A percentile compares a stretch with the other conserved stretches of the same genome.
Conservation (phyloP, 2,113 vertebrate species). For the Nestor notabilis region DNA sequence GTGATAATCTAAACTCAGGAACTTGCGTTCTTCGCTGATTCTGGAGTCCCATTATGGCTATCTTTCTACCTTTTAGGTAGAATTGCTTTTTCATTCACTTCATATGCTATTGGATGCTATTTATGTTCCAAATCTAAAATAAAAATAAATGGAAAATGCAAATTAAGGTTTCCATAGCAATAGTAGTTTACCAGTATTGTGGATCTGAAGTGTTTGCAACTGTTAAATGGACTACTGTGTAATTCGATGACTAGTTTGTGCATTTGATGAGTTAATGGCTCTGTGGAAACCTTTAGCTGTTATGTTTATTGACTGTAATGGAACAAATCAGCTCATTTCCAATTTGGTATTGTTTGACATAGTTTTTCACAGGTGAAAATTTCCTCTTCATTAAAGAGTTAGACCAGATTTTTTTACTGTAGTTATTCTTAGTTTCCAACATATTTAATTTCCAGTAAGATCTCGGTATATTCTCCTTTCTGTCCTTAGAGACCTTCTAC, state of each 20-base stretch:
- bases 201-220: neutral
- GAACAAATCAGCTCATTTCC: neutral
- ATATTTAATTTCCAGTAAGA: neutral
- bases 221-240: neutral
- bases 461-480: neutral
- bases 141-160: neutral
- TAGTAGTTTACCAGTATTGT: neutral
- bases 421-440: neutral
- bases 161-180: neutral
- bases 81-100: neutral
- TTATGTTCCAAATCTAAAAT: neutral
- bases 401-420: neutral
- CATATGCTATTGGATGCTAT: neutral
- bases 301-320: neutral
- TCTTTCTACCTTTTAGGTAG: neutral
- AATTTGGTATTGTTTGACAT: neutral
- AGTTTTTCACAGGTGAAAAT: neutral
- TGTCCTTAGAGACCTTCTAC: neutral
- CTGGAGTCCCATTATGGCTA: neutral
- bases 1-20: neutral
- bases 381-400: neutral
- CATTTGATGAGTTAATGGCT: neutral
- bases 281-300: neutral
- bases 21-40: neutral
- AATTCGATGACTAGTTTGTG: neutral